These are phyloP conservation scores for Pristionchus japonicus DNA, from an alignment of 2,888 invertebrate genomes.

Conservation along the genomic window DNA sequence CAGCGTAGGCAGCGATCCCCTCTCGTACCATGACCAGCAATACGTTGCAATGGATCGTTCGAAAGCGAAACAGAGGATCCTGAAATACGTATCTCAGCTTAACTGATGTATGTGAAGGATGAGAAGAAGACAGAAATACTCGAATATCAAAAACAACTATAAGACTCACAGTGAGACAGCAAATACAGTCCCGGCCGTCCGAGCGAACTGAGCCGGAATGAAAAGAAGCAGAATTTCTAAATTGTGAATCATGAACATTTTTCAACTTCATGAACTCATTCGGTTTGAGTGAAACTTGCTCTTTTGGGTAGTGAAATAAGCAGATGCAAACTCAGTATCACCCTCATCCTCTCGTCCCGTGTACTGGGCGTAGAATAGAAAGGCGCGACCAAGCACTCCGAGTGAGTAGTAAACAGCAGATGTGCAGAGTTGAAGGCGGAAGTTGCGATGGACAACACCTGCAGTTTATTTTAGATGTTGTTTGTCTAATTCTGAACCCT, in stretches of 20 bases:
- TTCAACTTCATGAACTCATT: too few species aligned
- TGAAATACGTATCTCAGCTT: too few species aligned
- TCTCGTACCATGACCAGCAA: background rate
- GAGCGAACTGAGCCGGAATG: background rate
- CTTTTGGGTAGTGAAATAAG: too few species aligned
- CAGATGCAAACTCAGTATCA: too few species aligned
- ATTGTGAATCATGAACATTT: background rate
- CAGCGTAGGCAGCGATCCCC: background rate
- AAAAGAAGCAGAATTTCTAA: background rate
- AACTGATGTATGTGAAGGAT: too few species aligned
- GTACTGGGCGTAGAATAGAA: background rate
- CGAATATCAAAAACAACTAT: too few species aligned
- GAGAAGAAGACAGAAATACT: too few species aligned
- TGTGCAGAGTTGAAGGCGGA: background rate
- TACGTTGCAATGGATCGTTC: background rate
- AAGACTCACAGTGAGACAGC: background rate
- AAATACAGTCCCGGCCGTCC: background rate
- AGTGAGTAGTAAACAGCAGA: background rate
- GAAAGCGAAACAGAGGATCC: background rate
- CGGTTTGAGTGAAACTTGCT: too few species aligned
- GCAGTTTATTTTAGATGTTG: background rate
- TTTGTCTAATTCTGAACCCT: too few species aligned
- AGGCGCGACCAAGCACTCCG: background rate
- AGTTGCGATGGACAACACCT: slow-evolving; percentile 3
- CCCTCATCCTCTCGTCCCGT: background rate